phyloP scores from a whole-genome alignment of 2,797 vertebrate genomes.

The Argentina silus region DNA sequence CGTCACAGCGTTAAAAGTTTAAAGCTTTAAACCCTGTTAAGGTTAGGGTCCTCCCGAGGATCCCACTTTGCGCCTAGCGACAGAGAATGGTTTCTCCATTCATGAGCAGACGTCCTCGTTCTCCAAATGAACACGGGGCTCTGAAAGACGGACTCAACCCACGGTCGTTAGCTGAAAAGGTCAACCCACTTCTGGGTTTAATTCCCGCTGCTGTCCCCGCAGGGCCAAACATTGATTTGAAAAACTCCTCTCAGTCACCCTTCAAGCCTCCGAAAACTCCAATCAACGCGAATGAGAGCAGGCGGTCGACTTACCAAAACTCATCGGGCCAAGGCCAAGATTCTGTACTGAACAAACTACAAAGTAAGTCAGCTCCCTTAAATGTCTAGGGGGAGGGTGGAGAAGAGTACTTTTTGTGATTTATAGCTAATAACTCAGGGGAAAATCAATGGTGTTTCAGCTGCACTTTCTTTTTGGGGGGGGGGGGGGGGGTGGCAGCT shows the following conservation, averaged over 20 bases:
- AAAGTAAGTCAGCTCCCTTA: neutral
- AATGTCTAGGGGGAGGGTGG: neutral
- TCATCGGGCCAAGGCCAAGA: neutral
- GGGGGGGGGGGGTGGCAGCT: neutral
- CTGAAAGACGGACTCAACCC: too few relatives aligned
- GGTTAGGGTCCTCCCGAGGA: too few relatives aligned
- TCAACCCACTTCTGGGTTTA: slow-evolving; percentile 22
- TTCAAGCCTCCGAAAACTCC: neutral
- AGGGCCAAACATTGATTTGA: slow-evolving; percentile 13
- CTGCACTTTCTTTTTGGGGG: slow-evolving; percentile 15
- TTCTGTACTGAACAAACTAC: neutral
- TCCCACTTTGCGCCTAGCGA: neutral
- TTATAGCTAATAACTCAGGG: slow-evolving; percentile 10
- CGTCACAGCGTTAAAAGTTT: too few relatives aligned
- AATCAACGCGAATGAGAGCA: neutral
- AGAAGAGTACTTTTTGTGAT: slow-evolving; percentile 17
- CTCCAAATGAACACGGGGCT: neutral
- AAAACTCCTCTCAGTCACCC: neutral
- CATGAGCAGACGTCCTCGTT: neutral
- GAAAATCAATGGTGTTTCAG: slow-evolving; percentile 10
- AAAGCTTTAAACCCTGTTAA: too few relatives aligned
- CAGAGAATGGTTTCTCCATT: neutral
- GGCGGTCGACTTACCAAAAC: neutral
- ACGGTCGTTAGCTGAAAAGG: slow-evolving; percentile 22
- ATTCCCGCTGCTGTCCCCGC: slow-evolving; percentile 11